phyloP scores from a whole-genome alignment of 1,140 invertebrate species.

The Brachionus rotundiformis region DNA sequence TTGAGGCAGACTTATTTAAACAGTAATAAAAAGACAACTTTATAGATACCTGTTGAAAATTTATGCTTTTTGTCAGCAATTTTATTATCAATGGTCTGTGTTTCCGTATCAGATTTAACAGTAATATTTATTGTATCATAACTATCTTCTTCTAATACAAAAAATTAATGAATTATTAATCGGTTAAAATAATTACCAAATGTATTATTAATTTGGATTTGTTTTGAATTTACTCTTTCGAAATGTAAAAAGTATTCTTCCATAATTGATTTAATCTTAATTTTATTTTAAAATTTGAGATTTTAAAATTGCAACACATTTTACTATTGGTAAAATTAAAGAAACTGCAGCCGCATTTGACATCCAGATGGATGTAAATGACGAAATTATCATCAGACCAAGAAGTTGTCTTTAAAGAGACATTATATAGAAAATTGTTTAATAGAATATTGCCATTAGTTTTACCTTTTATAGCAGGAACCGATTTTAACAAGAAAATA shows the following conservation, averaged over 20 bases:
- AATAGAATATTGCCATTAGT: too few species aligned
- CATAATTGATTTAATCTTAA: constrained; percentile 53
- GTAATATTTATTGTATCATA: not conserved
- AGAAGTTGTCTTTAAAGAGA: not conserved
- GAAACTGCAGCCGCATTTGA: constrained; percentile 64
- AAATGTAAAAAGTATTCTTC: not conserved
- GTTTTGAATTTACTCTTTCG: not conserved
- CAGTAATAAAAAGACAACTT: not conserved
- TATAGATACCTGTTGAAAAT: not conserved
- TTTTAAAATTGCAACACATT: not conserved
- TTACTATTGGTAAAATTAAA: constrained; percentile 64
- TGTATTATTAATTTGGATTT: not conserved
- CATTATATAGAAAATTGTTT: too few species aligned
- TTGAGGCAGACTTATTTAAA: not conserved
- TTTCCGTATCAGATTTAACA: too few species aligned
- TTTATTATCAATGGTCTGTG: too few species aligned
- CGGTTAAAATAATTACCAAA: not conserved
- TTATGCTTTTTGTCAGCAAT: not conserved
- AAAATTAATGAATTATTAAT: too few species aligned
- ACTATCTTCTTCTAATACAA: not conserved
- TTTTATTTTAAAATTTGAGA: constrained; percentile 51
- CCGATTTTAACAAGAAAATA: not conserved
- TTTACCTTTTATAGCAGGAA: not conserved
- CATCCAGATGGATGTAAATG: constrained; percentile 66
- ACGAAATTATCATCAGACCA: constrained; percentile 63